Percentiles rank a stretch among this genome's conserved stretches.
phyloP scores from a whole-genome alignment of 2,113 vertebrate genomes.

The Aptenodytes patagonicus region DNA sequence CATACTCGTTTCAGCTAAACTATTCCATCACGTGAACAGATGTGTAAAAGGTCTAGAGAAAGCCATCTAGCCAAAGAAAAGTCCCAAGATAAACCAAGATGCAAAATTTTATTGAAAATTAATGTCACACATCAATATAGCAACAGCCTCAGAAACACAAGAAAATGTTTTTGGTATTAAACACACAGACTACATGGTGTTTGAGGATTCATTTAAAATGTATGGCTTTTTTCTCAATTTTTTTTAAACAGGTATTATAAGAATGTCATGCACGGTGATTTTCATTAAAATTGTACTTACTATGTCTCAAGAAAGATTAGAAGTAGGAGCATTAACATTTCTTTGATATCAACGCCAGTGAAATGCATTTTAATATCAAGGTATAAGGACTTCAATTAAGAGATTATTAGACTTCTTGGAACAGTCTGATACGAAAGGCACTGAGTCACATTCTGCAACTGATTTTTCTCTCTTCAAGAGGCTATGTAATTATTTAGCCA shows the following conservation, averaged over 20 bases:
- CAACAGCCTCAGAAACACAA: conserved; percentile 66
- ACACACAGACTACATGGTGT: conserved; percentile 36
- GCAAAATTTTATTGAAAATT: conserved; percentile 84
- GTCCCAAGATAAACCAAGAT: conserved; percentile 72
- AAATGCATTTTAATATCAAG: conserved; percentile 52
- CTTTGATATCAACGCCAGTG: conserved; percentile 35
- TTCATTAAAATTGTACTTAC: conserved; percentile 27
- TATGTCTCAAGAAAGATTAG: conserved; percentile 30
- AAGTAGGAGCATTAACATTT: conserved; percentile 27
- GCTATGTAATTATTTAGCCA: conserved; percentile 43
- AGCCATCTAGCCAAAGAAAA: conserved; percentile 57
- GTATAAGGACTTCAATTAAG: conserved; percentile 42
- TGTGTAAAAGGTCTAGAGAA: not conserved
- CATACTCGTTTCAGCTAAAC: not conserved
- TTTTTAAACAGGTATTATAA: not conserved
- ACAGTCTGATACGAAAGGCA: conserved; percentile 52
- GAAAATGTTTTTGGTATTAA: conserved; percentile 33
- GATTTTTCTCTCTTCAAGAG: conserved; percentile 37
- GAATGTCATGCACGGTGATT: conserved; percentile 45
- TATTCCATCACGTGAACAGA: not conserved
- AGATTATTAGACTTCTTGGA: conserved; percentile 48
- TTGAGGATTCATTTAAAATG: conserved; percentile 23
- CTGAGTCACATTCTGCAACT: conserved; percentile 52
- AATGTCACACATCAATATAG: conserved; percentile 73
- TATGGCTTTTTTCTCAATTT: not conserved